phyloP scores from a whole-genome alignment of 1,140 invertebrate species.

The Leucophenga varia region DNA sequence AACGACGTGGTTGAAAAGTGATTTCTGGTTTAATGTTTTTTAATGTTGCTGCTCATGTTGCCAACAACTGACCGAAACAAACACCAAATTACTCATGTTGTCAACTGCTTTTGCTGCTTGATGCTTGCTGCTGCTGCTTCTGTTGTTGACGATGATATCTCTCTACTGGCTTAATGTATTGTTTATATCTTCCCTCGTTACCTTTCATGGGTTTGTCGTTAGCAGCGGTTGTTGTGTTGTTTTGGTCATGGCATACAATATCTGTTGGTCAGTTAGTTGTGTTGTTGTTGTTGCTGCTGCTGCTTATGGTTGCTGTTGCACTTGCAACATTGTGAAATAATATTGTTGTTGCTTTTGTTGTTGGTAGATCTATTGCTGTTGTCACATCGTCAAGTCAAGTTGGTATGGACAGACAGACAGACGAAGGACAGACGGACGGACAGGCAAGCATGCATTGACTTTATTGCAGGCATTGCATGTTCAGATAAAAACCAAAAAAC shows the following conservation, averaged over 20 bases:
- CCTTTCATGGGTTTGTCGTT: too few relatives aligned
- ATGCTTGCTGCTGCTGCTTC: background rate
- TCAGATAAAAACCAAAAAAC: too few relatives aligned
- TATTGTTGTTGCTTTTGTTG: constrained; percentile 1
- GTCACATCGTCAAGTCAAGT: constrained; percentile 30
- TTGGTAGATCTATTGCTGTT: constrained; percentile 30
- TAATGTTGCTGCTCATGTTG: constrained; percentile 51
- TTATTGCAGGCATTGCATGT: too few relatives aligned
- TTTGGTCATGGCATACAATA: background rate
- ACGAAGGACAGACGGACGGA: too few relatives aligned
- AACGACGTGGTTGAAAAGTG: constrained; percentile 46
- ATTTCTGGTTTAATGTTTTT: constrained; percentile 53
- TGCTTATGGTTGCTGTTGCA: constrained; percentile 20
- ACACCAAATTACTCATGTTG: too few relatives aligned
- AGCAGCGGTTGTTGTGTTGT: constrained; percentile 34
- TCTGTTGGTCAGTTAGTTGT: background rate
- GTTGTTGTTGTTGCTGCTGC: background rate
- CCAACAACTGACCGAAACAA: too few relatives aligned
- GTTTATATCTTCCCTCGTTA: too few relatives aligned
- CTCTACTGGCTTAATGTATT: too few relatives aligned
- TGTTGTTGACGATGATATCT: constrained; percentile 1
- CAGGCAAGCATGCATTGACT: constrained; percentile 17
- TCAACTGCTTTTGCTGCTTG: too few relatives aligned
- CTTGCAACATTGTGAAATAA: too few relatives aligned
- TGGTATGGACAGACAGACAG: too few relatives aligned